Evolutionary conservation across 2,113 vertebrate genomes (phyloP), one percentile per base, ranked within the genome.

Genomic region (Bucco capensis): DNA sequence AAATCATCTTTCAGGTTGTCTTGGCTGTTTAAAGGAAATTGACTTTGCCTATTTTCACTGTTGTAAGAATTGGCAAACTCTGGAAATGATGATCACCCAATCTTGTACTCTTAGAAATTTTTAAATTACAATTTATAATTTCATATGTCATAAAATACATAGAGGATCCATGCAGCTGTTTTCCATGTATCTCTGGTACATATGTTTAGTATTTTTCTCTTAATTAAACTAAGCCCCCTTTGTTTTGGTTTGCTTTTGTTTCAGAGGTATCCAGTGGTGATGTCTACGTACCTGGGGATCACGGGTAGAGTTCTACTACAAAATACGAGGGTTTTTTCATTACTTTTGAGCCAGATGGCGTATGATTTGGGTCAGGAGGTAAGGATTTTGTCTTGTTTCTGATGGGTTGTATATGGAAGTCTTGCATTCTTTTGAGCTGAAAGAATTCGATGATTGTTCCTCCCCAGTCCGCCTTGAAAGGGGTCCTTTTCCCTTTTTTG

Each of bases 201-300:
- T 19, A 35, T 40, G 18, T 49, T 37, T 76, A 80, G 5, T 58
- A 9, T 78, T 49, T 75, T 67, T 49, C 13, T 58, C 37, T 74
- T 37, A 37, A n/a, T 72, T 70, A 54, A 65, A 62, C 8, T 49
- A 77, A 70, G 30, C 6, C 10, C 8, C 4, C 9, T 72, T 88
- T 78, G 18, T 47, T 90, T 42, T 75, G 14, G 1, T 77, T 88
- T 76, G 17, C 38, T 94, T 94, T 79, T 49, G 4, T 95, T 91
- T 57, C 97, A 99, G 99, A 98, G 98, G 77, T 99, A 99, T 70
- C 99, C 99, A 6, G 98, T 99, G 66, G 98, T 99, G 87, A 99
- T 99, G 99, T 99, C 99, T 58, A 98, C 98, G 14, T 99, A 99
- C 89, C 96, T 99, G 5, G 99, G 99, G 38, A 98, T 99, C 56